A percentile compares a stretch with the other conserved stretches of the same genome.
phyloP scores from a whole-genome alignment of 2,113 vertebrate species.

The Etheostoma spectabile region DNA sequence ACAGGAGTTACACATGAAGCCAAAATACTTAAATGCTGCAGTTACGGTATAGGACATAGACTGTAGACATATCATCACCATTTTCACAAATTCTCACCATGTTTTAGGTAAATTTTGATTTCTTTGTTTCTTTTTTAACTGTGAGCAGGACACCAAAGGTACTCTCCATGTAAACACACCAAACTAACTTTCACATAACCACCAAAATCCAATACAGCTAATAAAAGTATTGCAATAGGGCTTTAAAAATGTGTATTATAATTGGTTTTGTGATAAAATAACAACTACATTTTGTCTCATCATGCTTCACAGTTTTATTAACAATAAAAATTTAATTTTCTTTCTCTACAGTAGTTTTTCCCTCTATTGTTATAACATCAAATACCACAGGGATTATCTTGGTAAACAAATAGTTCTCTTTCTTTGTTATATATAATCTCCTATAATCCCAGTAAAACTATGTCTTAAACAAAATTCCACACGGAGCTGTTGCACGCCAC shows the following conservation, averaged over 20 bases:
- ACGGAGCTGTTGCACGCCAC: background rate
- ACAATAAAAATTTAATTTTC: background rate
- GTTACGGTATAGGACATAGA: background rate
- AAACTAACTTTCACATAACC: background rate
- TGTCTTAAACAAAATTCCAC: background rate
- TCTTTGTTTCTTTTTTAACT: background rate
- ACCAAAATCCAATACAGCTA: background rate
- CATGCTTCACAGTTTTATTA: background rate
- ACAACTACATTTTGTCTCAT: background rate
- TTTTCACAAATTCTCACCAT: background rate
- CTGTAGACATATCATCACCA: background rate
- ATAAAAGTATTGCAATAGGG: background rate
- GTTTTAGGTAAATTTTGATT: constrained; percentile 8
- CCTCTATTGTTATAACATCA: background rate
- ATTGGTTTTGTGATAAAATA: background rate
- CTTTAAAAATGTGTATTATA: background rate
- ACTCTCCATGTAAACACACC: constrained; percentile 21
- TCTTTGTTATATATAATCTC: background rate
- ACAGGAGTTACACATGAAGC: constrained; percentile 8
- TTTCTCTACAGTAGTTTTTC: background rate
- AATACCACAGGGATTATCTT: background rate
- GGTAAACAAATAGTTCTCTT: background rate
- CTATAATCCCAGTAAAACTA: background rate
- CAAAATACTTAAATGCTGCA: background rate
- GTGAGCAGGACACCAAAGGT: background rate